Evolutionary conservation across 2,113 vertebrate species (phyloP), one percentile per base, ranked within the genome.

Genomic region (Dinomys branickii): DNA sequence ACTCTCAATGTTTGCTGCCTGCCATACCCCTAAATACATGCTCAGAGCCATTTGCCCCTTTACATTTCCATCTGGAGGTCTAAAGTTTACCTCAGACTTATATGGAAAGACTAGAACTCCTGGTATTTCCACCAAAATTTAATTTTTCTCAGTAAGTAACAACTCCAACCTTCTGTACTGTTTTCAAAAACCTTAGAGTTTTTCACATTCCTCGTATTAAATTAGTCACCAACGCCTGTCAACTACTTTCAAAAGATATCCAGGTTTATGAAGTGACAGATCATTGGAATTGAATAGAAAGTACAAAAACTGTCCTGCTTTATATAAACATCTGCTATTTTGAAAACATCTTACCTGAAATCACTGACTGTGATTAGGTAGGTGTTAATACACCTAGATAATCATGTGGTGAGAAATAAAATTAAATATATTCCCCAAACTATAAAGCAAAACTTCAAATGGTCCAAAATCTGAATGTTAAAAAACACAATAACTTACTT

Each of bases 121-220:
- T 80, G 50, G 12, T 28, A 75, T 84, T 87, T 94, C 28, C 19
- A 38, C 44, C 71, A 47, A 90, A 87, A 50, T 0, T 22, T n/a
- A 80, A 17, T 84, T 91, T 44, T 88, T n/a, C 41, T 81, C 16
- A 12, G 35, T 38, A 75, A 81, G 44, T 54, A 17, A n/a, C 65
- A 90, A 35, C 22, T 69, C 33, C 84, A 75, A 59, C 54, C 52
- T 77, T 94, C 41, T 86, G 20, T n/a, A 50, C 26, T 73, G 3
- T 35, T n/a, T 82, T 77, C 54, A 94, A 80, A 69, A 88, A 71
- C 83, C 56, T 93, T 35, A 47, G n/a, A 65, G 35, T 86, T 85
- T 69, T 50, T 20, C 63, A 85, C 35, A 91, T n/a, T 13, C 4
- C 41, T 85, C 81, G 41, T 11, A 50, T 86, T 54, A 92, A 69